Conservation (phyloP, 2,888 invertebrate genomes). For the Epirrita christyi region DNA sequence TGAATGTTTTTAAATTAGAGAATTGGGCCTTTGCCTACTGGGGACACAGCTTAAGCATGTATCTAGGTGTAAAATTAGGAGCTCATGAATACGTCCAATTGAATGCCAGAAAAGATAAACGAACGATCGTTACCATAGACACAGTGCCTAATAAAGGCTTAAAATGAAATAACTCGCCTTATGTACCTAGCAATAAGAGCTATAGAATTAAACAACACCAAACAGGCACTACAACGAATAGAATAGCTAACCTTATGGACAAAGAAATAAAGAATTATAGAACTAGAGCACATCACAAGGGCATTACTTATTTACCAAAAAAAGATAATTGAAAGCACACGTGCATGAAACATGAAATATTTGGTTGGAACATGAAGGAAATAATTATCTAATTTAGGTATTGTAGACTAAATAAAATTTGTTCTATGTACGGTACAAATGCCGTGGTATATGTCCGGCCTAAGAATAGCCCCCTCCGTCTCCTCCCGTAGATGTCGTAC, state of each 20-base stretch:
- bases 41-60: too few species aligned
- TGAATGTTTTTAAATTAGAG: too few species aligned
- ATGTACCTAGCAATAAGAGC: not conserved
- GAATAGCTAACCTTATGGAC: not conserved
- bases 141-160: conserved; percentile 47
- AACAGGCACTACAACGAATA: not conserved
- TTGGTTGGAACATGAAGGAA: not conserved
- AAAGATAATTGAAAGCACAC: conserved; percentile 27
- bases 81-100: not conserved
- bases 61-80: not conserved
- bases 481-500: too few species aligned
- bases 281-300: conserved; percentile 16
- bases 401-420: too few species aligned
- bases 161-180: not conserved
- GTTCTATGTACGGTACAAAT: too few species aligned
- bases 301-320: conserved; percentile 24
- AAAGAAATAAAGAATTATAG: conserved; percentile 4
- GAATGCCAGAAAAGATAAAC: not conserved
- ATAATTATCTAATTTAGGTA: too few species aligned
- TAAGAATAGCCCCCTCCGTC: too few species aligned
- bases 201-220: not conserved
- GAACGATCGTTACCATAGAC: conserved; percentile 45
- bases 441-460: too few species aligned
- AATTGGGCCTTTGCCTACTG: too few species aligned
- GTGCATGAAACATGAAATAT: conserved; percentile 1